These are phyloP conservation scores for Aethes cnicana DNA, from an alignment of 2,888 invertebrate genomes.

Conservation along the genomic window DNA sequence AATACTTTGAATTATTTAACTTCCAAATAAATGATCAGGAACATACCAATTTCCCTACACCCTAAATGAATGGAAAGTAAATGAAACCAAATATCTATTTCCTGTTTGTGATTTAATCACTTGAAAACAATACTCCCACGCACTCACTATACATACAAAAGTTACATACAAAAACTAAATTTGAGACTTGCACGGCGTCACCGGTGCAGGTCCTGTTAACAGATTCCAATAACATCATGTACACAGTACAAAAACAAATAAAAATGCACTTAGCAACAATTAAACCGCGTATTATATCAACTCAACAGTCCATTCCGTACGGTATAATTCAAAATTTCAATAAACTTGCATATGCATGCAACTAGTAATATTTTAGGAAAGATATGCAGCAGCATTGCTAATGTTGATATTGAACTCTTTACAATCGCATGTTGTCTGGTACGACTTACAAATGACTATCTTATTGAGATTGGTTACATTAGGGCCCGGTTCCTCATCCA, in stretches of 20 bases:
- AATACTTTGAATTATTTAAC: too few relatives aligned
- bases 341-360: not conserved
- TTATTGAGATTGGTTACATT: too few relatives aligned
- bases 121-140: slow-evolving; percentile 56
- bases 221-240: slow-evolving; percentile 33
- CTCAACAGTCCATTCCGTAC: not conserved
- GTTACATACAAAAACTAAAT: slow-evolving; percentile 41
- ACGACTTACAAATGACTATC: too few relatives aligned
- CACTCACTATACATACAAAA: slow-evolving; percentile 48
- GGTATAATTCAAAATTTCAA: not conserved
- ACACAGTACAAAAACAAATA: slow-evolving; percentile 39
- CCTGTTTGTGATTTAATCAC: slow-evolving; percentile 77
- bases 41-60: too few relatives aligned
- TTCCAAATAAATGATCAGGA: slow-evolving; percentile 21
- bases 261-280: slow-evolving; percentile 43
- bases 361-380: not conserved
- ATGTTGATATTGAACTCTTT: too few relatives aligned
- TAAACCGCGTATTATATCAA: slow-evolving; percentile 33
- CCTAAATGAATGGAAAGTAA: too few relatives aligned
- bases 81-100: slow-evolving; percentile 28
- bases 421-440: too few relatives aligned
- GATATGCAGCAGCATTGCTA: too few relatives aligned
- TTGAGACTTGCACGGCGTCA: slow-evolving; percentile 25
- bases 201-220: slow-evolving; percentile 1
- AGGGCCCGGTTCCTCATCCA: too few relatives aligned